Evolutionary conservation across 1,140 invertebrate species (phyloP).

Genomic region (Drosophila prosaltans): DNA sequence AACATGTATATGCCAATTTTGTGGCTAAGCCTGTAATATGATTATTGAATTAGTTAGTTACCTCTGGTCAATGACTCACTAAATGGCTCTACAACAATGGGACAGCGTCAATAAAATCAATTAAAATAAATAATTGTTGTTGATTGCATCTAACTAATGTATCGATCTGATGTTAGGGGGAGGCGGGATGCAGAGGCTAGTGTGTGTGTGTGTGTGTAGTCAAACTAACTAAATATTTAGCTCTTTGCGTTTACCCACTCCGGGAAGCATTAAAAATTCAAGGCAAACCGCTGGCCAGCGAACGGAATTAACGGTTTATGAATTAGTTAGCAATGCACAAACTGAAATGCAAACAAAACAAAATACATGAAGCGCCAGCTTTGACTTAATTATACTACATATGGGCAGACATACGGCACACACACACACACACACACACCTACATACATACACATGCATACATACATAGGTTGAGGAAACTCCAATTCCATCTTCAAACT

Average conservation of each 20-base stretch:
- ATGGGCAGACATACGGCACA: not conserved
- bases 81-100: not conserved
- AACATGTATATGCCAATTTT: not conserved
- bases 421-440: not conserved
- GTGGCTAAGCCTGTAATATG: not conserved
- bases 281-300: slow-evolving; percentile 30
- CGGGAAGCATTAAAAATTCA: slow-evolving; percentile 39
- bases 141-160: slow-evolving; percentile 1
- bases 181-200: too few relatives aligned
- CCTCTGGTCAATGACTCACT: slow-evolving; percentile 10
- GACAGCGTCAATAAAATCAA: slow-evolving; percentile 6
- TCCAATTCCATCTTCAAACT: not conserved
- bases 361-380: slow-evolving; percentile 9
- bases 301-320: slow-evolving; percentile 22
- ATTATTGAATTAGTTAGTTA: not conserved
- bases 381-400: slow-evolving; percentile 6
- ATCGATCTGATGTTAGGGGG: not conserved
- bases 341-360: slow-evolving; percentile 20
- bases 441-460: not conserved
- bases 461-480: not conserved
- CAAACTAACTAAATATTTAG: slow-evolving; percentile 10
- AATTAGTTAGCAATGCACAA: slow-evolving; percentile 45
- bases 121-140: slow-evolving; percentile 9
- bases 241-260: not conserved
- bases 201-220: not conserved